Evolutionary conservation across 2,113 vertebrate genomes (phyloP).

Genomic region (Poicephalus gulielmi): DNA sequence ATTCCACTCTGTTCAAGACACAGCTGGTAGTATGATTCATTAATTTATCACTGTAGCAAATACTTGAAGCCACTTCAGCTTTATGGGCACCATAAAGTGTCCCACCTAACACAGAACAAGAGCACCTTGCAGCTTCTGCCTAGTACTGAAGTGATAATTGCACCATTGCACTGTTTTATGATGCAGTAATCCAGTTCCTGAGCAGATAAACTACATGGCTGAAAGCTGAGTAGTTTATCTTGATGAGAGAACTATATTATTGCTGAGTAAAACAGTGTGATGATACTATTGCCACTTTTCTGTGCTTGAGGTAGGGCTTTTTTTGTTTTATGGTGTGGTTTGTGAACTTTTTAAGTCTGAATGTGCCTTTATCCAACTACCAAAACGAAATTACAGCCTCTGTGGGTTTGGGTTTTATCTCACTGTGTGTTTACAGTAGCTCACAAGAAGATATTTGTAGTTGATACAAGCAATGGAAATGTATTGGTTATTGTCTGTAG

Average conservation of each 20-base stretch:
- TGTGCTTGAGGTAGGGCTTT: neutral
- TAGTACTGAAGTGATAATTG: slow-evolving; percentile 65
- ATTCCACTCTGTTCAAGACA: slow-evolving; percentile 24
- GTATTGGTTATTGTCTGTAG: neutral
- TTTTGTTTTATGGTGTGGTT: neutral
- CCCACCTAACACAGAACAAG: slow-evolving; percentile 37
- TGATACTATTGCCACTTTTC: neutral
- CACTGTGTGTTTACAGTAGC: neutral
- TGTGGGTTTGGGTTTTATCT: neutral
- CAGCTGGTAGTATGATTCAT: slow-evolving; percentile 14
- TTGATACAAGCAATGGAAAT: neutral
- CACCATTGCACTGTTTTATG: slow-evolving; percentile 65
- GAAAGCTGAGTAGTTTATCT: slow-evolving; percentile 55
- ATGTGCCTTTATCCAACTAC: neutral
- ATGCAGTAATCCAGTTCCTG: slow-evolving; percentile 51
- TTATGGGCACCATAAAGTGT: slow-evolving; percentile 63
- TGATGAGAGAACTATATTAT: neutral
- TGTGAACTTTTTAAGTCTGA: neutral
- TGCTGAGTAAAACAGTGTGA: neutral
- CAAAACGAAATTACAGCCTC: neutral
- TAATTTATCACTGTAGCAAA: slow-evolving; percentile 54
- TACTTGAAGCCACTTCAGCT: slow-evolving; percentile 46
- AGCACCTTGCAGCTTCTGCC: slow-evolving; percentile 52
- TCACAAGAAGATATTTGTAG: neutral
- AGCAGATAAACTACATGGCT: slow-evolving; percentile 58